phyloP scores from a whole-genome alignment of 2,888 invertebrate species.

The Mythimna albipuncta region DNA sequence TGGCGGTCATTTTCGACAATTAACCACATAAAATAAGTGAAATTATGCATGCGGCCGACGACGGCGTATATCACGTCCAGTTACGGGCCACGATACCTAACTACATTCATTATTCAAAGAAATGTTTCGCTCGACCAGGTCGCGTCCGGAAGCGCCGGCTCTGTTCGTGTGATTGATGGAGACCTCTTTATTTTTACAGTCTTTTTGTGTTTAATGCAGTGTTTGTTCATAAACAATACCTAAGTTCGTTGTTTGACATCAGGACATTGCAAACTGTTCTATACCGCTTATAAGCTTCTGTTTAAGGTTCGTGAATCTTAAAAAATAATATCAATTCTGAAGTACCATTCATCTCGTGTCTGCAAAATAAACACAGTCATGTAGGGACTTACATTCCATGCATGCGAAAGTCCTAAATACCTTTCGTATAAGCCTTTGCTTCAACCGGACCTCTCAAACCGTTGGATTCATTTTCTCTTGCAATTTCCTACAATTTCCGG shows the following conservation, averaged over 20 bases:
- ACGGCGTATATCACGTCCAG: conserved; percentile 91
- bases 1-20: conserved; percentile 91
- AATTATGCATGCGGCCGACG: conserved; percentile 91
- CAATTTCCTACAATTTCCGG: conserved; percentile 91
- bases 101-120: conserved; percentile 91
- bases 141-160: conserved; percentile 87
- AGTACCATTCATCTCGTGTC: background rate
- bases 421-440: conserved; percentile 57
- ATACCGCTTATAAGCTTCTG: background rate
- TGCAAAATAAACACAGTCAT: conserved; percentile 17
- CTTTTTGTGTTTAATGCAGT: conserved; percentile 75
- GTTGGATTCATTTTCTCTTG: conserved; percentile 89
- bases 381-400: conserved; percentile 29
- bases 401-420: conserved; percentile 67
- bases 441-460: conserved; percentile 83
- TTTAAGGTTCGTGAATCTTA: conserved; percentile 3
- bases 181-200: conserved; percentile 86
- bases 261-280: conserved; percentile 11
- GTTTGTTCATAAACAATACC: conserved; percentile 68
- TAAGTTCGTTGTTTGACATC: conserved; percentile 50
- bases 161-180: conserved; percentile 90
- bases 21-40: conserved; percentile 91
- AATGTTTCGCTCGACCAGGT: conserved; percentile 89
- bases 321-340: background rate
- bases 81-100: conserved; percentile 89